Evolutionary conservation across 2,113 vertebrate genomes (phyloP).

Genomic region (Antigone vipio): DNA sequence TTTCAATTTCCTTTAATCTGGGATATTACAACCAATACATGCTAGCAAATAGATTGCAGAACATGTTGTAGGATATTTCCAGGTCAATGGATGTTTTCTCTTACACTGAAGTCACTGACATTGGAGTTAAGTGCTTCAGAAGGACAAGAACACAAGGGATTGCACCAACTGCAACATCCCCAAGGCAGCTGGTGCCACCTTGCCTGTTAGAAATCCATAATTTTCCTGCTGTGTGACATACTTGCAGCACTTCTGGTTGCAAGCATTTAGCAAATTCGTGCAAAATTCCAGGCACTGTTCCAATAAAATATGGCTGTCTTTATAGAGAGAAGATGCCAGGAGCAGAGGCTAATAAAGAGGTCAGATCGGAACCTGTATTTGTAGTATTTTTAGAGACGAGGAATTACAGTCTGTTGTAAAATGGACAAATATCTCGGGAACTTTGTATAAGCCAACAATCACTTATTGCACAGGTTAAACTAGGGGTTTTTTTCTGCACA

Average conservation of each 20-base stretch:
- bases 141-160: background rate
- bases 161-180: background rate
- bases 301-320: background rate
- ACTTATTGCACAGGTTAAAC: conserved; percentile 31
- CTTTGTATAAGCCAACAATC: background rate
- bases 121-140: background rate
- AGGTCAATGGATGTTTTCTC: background rate
- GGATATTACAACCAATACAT: background rate
- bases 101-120: background rate
- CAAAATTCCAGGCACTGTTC: background rate
- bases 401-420: conserved; percentile 28
- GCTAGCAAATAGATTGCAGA: background rate
- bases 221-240: background rate
- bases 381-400: background rate
- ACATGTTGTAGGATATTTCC: background rate
- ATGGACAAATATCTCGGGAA: background rate
- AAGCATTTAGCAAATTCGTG: background rate
- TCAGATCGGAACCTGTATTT: background rate
- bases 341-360: background rate
- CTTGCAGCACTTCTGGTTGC: background rate
- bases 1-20: background rate
- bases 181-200: background rate
- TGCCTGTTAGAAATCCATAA: background rate
- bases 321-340: background rate
- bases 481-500: background rate